Percentiles rank a stretch among this genome's conserved stretches.
These are phyloP conservation scores for Dorcus hopei DNA, from an alignment of 2,888 invertebrate species.

Conservation along the genomic window DNA sequence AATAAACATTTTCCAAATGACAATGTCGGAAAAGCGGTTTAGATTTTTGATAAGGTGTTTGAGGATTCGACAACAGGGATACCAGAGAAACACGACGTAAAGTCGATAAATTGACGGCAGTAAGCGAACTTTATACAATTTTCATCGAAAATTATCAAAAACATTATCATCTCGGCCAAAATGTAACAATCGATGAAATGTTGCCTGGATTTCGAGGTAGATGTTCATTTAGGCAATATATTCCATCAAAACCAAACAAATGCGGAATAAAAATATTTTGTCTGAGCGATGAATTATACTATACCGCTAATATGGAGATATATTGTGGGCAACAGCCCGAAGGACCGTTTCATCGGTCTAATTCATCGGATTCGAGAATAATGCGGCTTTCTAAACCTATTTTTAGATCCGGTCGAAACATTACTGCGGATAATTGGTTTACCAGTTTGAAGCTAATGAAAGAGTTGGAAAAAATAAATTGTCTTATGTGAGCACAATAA, in stretches of 20 bases:
- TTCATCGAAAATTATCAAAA: too few species aligned
- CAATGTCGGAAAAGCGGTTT: slow-evolving; percentile 24
- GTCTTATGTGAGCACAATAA: slow-evolving; percentile 18
- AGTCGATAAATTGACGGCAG: slow-evolving; percentile 29
- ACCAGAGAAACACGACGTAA: slow-evolving; percentile 18
- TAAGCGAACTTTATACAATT: slow-evolving; percentile 34
- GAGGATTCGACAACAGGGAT: slow-evolving; percentile 27
- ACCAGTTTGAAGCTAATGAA: too few species aligned
- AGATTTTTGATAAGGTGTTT: too few species aligned
- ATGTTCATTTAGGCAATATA: too few species aligned
- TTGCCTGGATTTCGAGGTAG: slow-evolving; percentile 30
- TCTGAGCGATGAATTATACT: too few species aligned
- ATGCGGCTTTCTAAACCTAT: slow-evolving; percentile 22
- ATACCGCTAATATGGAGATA: slow-evolving; percentile 33
- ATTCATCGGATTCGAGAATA: slow-evolving; percentile 15
- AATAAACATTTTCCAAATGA: slow-evolving; percentile 26
- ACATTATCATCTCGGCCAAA: too few species aligned
- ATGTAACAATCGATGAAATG: too few species aligned
- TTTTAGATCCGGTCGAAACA: slow-evolving; percentile 27
- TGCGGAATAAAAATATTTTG: too few species aligned
- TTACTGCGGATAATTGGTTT: slow-evolving; percentile 35
- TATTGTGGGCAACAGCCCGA: slow-evolving; percentile 31
- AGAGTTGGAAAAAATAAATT: slow-evolving; percentile 16
- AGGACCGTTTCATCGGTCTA: slow-evolving; percentile 23
- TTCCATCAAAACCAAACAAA: too few species aligned